Evolutionary conservation across 1,140 invertebrate species (phyloP).

Genomic region (Metopolophium dirhodum): DNA sequence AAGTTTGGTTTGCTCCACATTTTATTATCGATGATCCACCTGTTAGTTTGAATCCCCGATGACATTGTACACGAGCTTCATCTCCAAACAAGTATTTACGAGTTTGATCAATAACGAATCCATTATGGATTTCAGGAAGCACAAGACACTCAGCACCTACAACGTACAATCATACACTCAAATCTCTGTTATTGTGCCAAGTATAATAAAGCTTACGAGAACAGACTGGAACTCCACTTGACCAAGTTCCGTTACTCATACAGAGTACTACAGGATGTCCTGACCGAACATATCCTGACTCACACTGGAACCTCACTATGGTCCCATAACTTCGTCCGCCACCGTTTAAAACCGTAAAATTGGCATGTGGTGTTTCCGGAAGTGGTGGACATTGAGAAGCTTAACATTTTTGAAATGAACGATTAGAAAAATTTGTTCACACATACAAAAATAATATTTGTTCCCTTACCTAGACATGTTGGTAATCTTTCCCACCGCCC

Average conservation of each 20-base stretch:
- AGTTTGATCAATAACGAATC: constrained; percentile 77
- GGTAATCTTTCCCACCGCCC: constrained; percentile 92
- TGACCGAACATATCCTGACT: constrained; percentile 86
- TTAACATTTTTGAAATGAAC: constrained; percentile 61
- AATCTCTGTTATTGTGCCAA: background rate
- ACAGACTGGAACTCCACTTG: constrained; percentile 87
- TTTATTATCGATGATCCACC: constrained; percentile 87
- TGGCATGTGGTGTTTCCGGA: constrained; percentile 85
- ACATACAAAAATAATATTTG: constrained; percentile 10
- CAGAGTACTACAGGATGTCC: constrained; percentile 92
- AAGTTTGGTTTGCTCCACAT: constrained; percentile 85
- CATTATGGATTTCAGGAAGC: constrained; percentile 81
- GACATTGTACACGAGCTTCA: constrained; percentile 90
- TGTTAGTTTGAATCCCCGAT: constrained; percentile 83
- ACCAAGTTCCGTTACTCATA: constrained; percentile 97
- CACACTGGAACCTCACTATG: constrained; percentile 92
- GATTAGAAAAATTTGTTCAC: background rate
- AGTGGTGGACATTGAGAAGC: constrained; percentile 93
- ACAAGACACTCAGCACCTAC: constrained; percentile 74
- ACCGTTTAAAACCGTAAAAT: constrained; percentile 88
- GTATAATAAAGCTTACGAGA: constrained; percentile 69
- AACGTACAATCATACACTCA: background rate
- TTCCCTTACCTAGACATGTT: constrained; percentile 76
- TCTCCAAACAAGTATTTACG: constrained; percentile 85
- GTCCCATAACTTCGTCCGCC: constrained; percentile 93